These are phyloP conservation scores for Apus apus DNA, from an alignment of 2,113 vertebrate species.

Conservation along the genomic window DNA sequence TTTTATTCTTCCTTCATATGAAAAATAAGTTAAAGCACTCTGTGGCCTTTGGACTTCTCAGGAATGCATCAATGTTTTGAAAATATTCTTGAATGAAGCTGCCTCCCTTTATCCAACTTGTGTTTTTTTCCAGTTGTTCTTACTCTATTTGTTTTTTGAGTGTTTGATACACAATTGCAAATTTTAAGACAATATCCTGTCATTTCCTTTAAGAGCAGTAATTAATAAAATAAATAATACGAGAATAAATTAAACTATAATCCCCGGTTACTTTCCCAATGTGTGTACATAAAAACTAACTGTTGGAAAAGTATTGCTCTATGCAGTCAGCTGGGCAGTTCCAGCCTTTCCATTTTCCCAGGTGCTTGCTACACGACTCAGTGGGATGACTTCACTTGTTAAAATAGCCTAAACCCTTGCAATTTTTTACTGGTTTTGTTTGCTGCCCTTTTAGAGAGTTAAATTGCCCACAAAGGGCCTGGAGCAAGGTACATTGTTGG, in stretches of 20 bases:
- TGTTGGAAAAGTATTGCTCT: background rate
- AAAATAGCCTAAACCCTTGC: background rate
- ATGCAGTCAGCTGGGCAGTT: background rate
- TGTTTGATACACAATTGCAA: background rate
- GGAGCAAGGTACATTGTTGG: background rate
- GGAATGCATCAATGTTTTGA: background rate
- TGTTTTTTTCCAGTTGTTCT: background rate
- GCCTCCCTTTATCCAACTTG: background rate
- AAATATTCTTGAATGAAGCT: background rate
- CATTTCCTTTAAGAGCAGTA: background rate
- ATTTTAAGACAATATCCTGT: background rate
- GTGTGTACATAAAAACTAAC: background rate
- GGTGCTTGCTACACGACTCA: background rate
- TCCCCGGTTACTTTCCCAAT: background rate
- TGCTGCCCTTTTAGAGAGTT: background rate
- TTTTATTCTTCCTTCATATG: background rate
- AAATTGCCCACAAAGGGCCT: background rate
- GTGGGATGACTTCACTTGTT: background rate
- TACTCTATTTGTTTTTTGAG: background rate
- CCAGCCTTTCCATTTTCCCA: rapidly evolving
- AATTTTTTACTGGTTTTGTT: background rate
- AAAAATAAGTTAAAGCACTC: background rate
- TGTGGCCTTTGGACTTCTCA: background rate
- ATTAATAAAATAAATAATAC: background rate
- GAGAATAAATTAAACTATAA: background rate